These are phyloP conservation scores for Thamnaconus septentrionalis DNA, from an alignment of 2,113 vertebrate species.

Conservation along the genomic window DNA sequence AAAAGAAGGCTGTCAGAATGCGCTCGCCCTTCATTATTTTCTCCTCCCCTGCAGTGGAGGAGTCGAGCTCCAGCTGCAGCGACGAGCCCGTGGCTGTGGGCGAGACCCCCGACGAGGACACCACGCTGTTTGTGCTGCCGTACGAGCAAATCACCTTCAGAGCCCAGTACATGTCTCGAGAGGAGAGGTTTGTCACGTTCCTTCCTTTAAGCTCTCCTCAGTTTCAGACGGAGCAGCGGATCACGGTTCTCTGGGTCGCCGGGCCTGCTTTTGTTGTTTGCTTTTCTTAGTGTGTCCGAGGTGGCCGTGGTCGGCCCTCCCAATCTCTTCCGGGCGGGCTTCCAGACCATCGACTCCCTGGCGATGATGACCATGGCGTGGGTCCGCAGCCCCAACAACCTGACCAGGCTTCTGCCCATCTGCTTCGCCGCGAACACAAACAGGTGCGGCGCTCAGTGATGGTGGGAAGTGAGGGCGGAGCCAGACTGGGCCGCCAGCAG, in stretches of 20 bases:
- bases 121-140: conserved; percentile 44
- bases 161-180: conserved; percentile 32
- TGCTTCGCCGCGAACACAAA: conserved; percentile 70
- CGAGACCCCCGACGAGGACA: conserved; percentile 32
- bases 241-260: too few species aligned
- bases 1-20: background rate
- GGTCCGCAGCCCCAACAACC: conserved; percentile 58
- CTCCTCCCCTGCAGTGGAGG: conserved; percentile 54
- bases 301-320: conserved; percentile 68
- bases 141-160: conserved; percentile 53
- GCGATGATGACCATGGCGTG: conserved; percentile 49
- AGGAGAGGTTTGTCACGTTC: conserved; percentile 45
- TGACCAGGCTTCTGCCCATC: conserved; percentile 60
- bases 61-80: conserved; percentile 32
- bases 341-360: conserved; percentile 23
- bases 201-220: background rate
- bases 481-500: too few species aligned
- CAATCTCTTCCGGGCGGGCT: conserved; percentile 43
- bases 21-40: background rate
- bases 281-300: conserved; percentile 58
- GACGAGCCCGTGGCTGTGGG: conserved; percentile 29
- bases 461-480: too few species aligned
- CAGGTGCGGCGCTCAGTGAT: conserved; percentile 41
- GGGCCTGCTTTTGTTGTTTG: background rate
- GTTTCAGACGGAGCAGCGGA: too few species aligned